These are phyloP conservation scores for Metallyticus violacea DNA, from an alignment of 2,888 invertebrate genomes.

Conservation along the genomic window DNA sequence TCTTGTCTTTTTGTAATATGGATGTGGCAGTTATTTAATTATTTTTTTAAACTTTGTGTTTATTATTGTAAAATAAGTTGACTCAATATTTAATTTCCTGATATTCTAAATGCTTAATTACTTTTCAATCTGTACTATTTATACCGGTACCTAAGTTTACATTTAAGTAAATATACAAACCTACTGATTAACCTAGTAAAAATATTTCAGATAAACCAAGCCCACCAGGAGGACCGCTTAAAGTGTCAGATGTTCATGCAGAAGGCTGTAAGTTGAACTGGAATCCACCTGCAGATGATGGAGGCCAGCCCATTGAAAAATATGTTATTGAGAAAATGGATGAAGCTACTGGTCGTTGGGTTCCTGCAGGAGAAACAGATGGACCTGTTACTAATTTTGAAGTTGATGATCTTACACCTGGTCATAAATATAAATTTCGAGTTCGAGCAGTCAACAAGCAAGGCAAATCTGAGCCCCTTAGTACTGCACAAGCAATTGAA, in stretches of 20 bases:
- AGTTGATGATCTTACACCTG: slow-evolving; percentile 84
- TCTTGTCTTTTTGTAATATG: no score
- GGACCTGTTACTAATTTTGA: slow-evolving; percentile 74
- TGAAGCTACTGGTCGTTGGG: slow-evolving; percentile 88
- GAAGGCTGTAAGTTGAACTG: slow-evolving; percentile 87
- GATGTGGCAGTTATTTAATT: no score
- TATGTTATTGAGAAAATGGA: slow-evolving; percentile 96
- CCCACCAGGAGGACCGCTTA: slow-evolving; percentile 88
- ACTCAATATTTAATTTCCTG: no score
- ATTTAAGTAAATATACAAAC: no score
- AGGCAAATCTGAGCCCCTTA: slow-evolving; percentile 93
- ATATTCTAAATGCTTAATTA: no score
- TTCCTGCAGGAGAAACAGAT: slow-evolving; percentile 87
- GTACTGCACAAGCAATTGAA: slow-evolving; percentile 79
- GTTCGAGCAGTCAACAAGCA: slow-evolving; percentile 96
- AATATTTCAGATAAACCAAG: slow-evolving; percentile 72
- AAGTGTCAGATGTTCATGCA: slow-evolving; percentile 84
- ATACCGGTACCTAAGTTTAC: no score
- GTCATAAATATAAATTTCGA: slow-evolving; percentile 96
- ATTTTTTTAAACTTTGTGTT: no score
- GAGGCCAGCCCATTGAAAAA: slow-evolving; percentile 88
- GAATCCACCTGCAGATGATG: slow-evolving; percentile 93
- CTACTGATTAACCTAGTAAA: not conserved
- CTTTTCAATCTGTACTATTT: no score
- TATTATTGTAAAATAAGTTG: no score